Conservation (phyloP, 1,140 invertebrate genomes). For the Sarcophaga bullata region DNA sequence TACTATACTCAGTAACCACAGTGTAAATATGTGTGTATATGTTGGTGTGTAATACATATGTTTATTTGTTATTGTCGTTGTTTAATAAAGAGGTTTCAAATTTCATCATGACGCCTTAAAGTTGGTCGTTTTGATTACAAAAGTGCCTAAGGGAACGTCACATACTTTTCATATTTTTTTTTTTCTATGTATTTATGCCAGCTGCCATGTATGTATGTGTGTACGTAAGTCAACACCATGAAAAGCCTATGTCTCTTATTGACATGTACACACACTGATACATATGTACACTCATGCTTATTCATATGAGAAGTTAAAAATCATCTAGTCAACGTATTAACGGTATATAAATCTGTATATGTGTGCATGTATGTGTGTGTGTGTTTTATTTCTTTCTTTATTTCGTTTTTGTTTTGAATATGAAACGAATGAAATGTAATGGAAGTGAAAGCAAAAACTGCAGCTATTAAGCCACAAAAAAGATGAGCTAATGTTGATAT, state of each 20-base stretch:
- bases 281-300: neutral
- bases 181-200: neutral
- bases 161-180: neutral
- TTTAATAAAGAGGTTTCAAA: constrained; percentile 27
- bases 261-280: neutral
- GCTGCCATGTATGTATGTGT: neutral
- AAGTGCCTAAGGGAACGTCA: constrained; percentile 11
- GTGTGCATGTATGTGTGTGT: no score
- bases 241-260: neutral
- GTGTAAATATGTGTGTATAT: neutral
- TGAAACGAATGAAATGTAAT: no score
- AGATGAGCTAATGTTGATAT: no score
- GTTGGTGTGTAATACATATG: neutral
- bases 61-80: constrained; percentile 2
- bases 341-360: no score
- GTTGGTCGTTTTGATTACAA: constrained; percentile 29
- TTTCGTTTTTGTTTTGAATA: no score
- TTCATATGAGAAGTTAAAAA: constrained; percentile 4
- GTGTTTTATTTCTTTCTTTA: no score
- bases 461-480: no score
- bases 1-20: neutral
- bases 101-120: constrained; percentile 41
- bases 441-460: no score
- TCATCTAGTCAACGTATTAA: neutral
- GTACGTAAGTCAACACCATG: neutral